Conservation (phyloP, 2,888 invertebrate genomes). For the Liopterus haemorrhoidalis region DNA sequence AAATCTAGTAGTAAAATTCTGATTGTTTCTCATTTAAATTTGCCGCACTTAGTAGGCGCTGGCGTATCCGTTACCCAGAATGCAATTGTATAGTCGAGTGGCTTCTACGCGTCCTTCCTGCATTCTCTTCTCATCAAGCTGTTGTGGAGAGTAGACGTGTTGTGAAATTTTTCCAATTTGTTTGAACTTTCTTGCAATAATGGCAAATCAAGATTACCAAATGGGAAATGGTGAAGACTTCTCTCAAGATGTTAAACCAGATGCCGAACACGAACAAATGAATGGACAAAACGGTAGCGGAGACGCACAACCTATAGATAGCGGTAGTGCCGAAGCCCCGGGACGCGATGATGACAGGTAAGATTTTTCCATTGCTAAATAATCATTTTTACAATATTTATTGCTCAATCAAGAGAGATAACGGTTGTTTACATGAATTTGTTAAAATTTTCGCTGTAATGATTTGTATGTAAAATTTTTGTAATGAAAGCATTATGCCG, state of each 20-base stretch:
- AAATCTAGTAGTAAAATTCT: neutral
- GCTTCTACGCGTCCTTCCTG: slow-evolving; percentile 29
- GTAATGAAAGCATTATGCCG: slow-evolving; percentile 21
- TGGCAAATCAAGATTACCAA: slow-evolving; percentile 59
- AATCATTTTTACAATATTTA: neutral
- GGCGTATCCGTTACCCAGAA: slow-evolving; percentile 29
- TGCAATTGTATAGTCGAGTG: slow-evolving; percentile 21
- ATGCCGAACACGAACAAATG: slow-evolving; percentile 56
- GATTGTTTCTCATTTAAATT: slow-evolving; percentile 14
- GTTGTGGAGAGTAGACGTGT: slow-evolving; percentile 39
- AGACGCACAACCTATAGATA: slow-evolving; percentile 60
- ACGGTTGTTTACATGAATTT: slow-evolving; percentile 19
- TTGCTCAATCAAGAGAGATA: slow-evolving; percentile 7
- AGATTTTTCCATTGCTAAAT: slow-evolving; percentile 32
- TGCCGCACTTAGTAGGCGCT: slow-evolving; percentile 1
- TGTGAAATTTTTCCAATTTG: slow-evolving; percentile 22
- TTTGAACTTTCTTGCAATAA: slow-evolving; percentile 47
- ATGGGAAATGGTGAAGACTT: slow-evolving; percentile 77
- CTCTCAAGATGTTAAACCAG: slow-evolving; percentile 66
- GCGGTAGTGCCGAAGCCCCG: slow-evolving; percentile 68
- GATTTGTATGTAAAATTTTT: slow-evolving; percentile 11
- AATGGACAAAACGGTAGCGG: slow-evolving; percentile 59
- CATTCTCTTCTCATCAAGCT: slow-evolving; percentile 40
- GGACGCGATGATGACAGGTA: slow-evolving; percentile 80
- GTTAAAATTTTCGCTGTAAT: slow-evolving; percentile 9